Evolutionary conservation across 2,113 vertebrate genomes (phyloP).

Genomic region (Spizaetus ornatus): DNA sequence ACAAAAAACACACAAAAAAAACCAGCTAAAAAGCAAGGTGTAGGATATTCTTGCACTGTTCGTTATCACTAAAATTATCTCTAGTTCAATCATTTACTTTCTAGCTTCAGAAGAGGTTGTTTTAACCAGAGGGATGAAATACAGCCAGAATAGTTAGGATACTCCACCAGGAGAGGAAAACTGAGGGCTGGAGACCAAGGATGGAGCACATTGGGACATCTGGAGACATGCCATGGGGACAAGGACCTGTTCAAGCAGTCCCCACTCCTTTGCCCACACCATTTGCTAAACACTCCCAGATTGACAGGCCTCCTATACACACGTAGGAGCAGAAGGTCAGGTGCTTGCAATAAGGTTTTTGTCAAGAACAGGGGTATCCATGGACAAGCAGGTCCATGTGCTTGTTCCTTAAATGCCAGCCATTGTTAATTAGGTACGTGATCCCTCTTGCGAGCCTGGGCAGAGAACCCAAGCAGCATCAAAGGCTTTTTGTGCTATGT

Average conservation of each 20-base stretch:
- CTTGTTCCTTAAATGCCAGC: not conserved
- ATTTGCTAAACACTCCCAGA: not conserved
- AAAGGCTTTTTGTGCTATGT: not conserved
- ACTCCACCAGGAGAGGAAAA: not conserved
- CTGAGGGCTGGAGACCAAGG: not conserved
- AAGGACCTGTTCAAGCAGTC: not conserved
- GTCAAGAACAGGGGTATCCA: not conserved
- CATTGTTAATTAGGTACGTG: not conserved
- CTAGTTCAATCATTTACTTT: not conserved
- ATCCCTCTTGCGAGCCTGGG: not conserved
- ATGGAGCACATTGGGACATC: not conserved
- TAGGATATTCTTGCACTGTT: not conserved
- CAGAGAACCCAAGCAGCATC: not conserved
- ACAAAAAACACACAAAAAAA: not conserved
- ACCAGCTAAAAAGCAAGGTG: not conserved
- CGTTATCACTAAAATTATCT: not conserved
- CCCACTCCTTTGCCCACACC: not conserved
- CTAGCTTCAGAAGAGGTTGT: not conserved
- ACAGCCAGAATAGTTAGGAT: not conserved
- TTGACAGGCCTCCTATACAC: not conserved
- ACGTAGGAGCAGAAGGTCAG: not conserved
- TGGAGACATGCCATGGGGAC: not conserved
- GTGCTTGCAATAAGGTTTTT: not conserved
- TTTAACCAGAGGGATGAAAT: not conserved
- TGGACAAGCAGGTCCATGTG: not conserved